Evolutionary conservation across 2,888 invertebrate species (phyloP).

Genomic region (Leucoma salicis): DNA sequence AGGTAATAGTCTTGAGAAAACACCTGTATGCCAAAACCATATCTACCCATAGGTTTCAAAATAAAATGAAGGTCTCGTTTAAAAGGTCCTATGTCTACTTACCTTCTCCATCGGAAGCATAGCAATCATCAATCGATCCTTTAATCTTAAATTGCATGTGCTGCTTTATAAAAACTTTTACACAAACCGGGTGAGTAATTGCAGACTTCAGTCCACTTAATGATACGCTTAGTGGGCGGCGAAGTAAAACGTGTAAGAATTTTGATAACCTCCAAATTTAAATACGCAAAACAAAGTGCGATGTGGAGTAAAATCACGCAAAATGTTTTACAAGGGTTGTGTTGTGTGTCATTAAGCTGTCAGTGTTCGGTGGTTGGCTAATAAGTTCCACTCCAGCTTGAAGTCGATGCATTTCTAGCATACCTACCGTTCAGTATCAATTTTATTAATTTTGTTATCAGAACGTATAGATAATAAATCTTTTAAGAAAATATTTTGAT

Average conservation of each 20-base stretch:
- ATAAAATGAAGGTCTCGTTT: constrained; percentile 36
- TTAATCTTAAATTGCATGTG: constrained; percentile 38
- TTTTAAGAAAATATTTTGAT: no score
- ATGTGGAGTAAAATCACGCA: constrained; percentile 70
- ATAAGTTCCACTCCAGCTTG: constrained; percentile 45
- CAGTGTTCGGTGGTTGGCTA: constrained; percentile 45
- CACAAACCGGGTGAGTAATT: constrained; percentile 62
- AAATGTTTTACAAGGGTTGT: constrained; percentile 67
- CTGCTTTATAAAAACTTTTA: constrained; percentile 54
- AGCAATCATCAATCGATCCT: constrained; percentile 53
- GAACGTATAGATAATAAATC: constrained; percentile 2
- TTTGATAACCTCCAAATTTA: constrained; percentile 66
- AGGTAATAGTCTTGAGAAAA: no score
- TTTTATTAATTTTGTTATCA: constrained; percentile 1
- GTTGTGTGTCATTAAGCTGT: constrained; percentile 69
- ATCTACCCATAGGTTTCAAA: no score
- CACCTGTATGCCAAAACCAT: not conserved
- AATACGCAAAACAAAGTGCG: constrained; percentile 68
- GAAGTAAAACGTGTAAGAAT: constrained; percentile 55
- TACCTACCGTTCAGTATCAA: constrained; percentile 32
- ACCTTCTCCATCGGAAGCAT: constrained; percentile 40
- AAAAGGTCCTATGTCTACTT: constrained; percentile 33
- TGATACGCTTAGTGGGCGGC: constrained; percentile 64
- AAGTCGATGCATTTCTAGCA: constrained; percentile 38
- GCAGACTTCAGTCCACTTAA: constrained; percentile 57